These are phyloP conservation scores for Ceyx melanurus DNA, from an alignment of 2,113 vertebrate species.

Conservation along the genomic window DNA sequence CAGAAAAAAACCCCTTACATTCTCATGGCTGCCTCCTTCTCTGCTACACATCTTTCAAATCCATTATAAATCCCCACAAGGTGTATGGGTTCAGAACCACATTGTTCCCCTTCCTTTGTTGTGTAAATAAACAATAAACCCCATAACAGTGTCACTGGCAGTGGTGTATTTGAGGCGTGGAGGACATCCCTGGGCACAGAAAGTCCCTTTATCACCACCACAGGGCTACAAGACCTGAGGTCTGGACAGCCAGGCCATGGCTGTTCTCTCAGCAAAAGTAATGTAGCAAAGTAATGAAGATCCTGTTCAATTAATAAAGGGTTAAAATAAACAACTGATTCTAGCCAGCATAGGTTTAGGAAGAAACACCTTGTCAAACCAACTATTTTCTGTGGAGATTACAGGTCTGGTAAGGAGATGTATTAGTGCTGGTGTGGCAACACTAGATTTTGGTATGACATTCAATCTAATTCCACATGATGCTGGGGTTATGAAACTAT, in stretches of 20 bases:
- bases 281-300: background rate
- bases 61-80: background rate
- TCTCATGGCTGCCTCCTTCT: background rate
- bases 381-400: background rate
- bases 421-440: background rate
- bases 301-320: background rate
- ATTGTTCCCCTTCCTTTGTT: background rate
- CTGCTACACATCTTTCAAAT: background rate
- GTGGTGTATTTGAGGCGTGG: background rate
- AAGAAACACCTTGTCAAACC: background rate
- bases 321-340: background rate
- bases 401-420: background rate
- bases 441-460: background rate
- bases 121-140: background rate
- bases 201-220: background rate
- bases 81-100: background rate
- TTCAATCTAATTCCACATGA: background rate
- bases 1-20: background rate
- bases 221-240: background rate
- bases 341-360: background rate
- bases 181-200: background rate
- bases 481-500: background rate
- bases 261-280: fast-evolving
- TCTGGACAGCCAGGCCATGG: background rate
- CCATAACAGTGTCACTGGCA: background rate